Conservation (phyloP, 2,888 invertebrate genomes). For the Drosophila mimetica region DNA sequence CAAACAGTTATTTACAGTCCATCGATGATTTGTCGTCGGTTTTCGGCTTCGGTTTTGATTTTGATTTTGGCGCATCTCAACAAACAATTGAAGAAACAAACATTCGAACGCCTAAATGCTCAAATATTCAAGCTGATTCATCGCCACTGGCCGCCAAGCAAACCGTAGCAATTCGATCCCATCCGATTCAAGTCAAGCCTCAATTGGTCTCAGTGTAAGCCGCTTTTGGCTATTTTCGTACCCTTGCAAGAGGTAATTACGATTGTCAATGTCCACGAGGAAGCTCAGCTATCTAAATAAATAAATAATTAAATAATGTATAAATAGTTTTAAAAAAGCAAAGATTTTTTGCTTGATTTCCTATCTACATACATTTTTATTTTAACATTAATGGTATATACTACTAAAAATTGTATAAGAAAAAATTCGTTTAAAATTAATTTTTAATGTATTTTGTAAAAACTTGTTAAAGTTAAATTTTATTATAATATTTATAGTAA, state of each 20-base stretch:
- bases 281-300: slow-evolving; percentile 12
- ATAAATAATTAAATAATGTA: not conserved
- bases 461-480: too few species aligned
- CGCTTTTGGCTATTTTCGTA: slow-evolving; percentile 57
- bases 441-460: too few species aligned
- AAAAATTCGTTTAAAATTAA: too few species aligned
- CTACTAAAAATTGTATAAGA: too few species aligned
- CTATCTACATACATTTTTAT: too few species aligned
- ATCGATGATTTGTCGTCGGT: slow-evolving; percentile 41
- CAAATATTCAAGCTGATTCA: slow-evolving; percentile 64
- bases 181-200: slow-evolving; percentile 29
- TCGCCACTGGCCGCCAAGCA: slow-evolving; percentile 48
- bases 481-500: too few species aligned
- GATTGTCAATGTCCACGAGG: slow-evolving; percentile 2
- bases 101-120: slow-evolving; percentile 31
- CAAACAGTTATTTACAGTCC: slow-evolving; percentile 64
- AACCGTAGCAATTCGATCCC: slow-evolving; percentile 34
- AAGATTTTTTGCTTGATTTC: too few species aligned
- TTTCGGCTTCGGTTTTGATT: slow-evolving; percentile 1
- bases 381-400: too few species aligned
- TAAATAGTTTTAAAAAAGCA: not conserved
- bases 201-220: slow-evolving; percentile 66
- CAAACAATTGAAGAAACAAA: slow-evolving; percentile 50
- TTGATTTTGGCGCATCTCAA: slow-evolving; percentile 58
- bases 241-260: slow-evolving; percentile 16